Conservation (phyloP, 2,888 invertebrate genomes). For the Eristalis intricaria region DNA sequence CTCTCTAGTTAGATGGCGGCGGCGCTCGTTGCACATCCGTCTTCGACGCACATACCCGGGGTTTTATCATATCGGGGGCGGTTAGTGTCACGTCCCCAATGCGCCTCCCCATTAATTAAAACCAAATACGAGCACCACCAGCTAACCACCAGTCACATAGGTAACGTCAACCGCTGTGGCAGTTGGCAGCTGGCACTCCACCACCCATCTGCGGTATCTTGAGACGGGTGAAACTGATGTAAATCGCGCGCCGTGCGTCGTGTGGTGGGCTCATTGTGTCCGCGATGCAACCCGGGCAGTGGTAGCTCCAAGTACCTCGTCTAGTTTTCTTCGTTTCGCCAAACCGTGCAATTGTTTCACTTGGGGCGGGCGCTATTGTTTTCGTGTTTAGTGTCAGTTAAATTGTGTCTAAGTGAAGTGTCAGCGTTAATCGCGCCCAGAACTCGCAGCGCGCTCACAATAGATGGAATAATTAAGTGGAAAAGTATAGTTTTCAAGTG, state of each 20-base stretch:
- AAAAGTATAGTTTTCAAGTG: slow-evolving; percentile 43
- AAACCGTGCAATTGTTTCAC: slow-evolving; percentile 4
- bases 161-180: slow-evolving; percentile 47
- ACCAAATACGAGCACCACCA: slow-evolving; percentile 9
- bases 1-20: slow-evolving; percentile 11
- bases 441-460: slow-evolving; percentile 5
- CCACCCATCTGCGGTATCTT: not conserved
- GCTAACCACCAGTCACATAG: slow-evolving; percentile 15
- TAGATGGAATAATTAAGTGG: slow-evolving; percentile 63
- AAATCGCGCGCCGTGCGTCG: not conserved
- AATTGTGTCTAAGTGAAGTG: slow-evolving; percentile 59
- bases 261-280: slow-evolving; percentile 29
- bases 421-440: slow-evolving; percentile 24
- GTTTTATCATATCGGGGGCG: slow-evolving; percentile 70
- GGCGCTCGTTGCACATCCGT: slow-evolving; percentile 46
- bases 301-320: slow-evolving; percentile 44
- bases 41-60: slow-evolving; percentile 13
- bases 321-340: slow-evolving; percentile 30
- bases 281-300: slow-evolving; percentile 19
- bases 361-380: not conserved
- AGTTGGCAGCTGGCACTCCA: slow-evolving; percentile 1
- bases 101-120: slow-evolving; percentile 36
- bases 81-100: slow-evolving; percentile 46
- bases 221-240: too few relatives aligned
- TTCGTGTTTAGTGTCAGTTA: slow-evolving; percentile 18